Conservation (phyloP, 1,140 invertebrate genomes). For the Oscheius sp. region DNA sequence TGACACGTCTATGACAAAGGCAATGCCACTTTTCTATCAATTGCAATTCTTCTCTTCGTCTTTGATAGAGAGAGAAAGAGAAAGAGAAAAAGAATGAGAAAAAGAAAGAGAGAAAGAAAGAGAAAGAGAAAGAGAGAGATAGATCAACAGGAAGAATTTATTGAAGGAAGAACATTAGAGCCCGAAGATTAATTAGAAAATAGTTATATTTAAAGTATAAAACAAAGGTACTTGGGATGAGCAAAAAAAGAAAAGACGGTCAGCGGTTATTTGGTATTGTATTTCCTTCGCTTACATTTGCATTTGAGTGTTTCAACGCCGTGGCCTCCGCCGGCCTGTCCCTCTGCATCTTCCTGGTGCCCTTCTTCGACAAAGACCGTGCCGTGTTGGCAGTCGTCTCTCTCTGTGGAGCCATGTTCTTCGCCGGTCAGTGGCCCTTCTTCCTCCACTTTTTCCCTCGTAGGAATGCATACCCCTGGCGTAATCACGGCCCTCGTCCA, state of each 20-base stretch:
- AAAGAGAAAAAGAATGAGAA: no score
- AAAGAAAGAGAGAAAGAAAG: no score
- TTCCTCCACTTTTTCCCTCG: background rate
- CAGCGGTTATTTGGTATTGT: background rate
- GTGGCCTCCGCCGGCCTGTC: conserved; percentile 54
- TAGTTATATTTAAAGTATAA: no score
- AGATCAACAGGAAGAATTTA: no score
- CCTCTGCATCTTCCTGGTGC: conserved; percentile 50
- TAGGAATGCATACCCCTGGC: conserved; percentile 53
- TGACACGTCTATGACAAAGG: background rate
- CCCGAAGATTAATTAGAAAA: no score
- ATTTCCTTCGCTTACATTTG: background rate
- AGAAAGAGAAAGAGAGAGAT: no score
- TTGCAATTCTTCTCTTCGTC: background rate
- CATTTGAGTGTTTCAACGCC: conserved; percentile 51
- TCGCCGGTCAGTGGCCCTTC: conserved; percentile 43
- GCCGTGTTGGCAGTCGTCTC: conserved; percentile 51
- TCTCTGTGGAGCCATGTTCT: conserved; percentile 55
- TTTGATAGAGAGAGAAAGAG: no score
- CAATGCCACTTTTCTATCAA: conserved; percentile 12
- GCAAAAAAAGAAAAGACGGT: background rate
- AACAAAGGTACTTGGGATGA: no score
- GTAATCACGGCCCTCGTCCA: conserved; percentile 58
- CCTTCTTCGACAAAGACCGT: conserved; percentile 51
- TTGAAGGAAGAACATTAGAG: no score